These are phyloP conservation scores for Tribolium freemani DNA, from an alignment of 2,888 invertebrate species.

Conservation along the genomic window DNA sequence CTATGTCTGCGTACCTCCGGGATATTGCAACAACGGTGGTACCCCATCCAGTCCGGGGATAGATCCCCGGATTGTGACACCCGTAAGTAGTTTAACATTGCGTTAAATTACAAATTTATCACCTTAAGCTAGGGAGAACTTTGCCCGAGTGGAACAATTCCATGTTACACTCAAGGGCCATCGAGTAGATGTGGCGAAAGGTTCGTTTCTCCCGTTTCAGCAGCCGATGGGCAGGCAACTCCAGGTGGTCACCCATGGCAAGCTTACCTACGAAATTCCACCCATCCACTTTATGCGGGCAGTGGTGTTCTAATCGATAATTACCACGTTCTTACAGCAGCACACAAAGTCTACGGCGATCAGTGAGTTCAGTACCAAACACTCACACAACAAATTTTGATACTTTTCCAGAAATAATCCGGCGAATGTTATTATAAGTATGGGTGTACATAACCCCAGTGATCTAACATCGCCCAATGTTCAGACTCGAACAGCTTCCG, in stretches of 20 bases:
- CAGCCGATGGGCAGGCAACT: conserved; percentile 72
- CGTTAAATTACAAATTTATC: background rate
- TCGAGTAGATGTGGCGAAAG: conserved; percentile 68
- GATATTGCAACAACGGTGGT: conserved; percentile 53
- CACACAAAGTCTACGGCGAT: conserved; percentile 74
- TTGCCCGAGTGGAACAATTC: conserved; percentile 58
- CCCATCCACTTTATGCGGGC: conserved; percentile 71
- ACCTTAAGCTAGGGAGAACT: conserved; percentile 37
- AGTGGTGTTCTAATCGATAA: conserved; percentile 80
- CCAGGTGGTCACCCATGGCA: conserved; percentile 84
- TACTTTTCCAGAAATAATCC: conserved; percentile 51
- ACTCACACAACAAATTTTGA: no score
- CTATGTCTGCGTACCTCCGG: conserved; percentile 58
- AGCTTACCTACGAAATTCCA: conserved; percentile 66
- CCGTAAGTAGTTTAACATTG: conserved; percentile 39
- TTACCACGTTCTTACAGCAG: conserved; percentile 80
- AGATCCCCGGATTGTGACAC: conserved; percentile 61
- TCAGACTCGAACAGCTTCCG: conserved; percentile 52
- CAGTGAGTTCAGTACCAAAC: conserved; percentile 47
- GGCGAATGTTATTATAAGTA: conserved; percentile 50
- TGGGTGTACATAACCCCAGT: conserved; percentile 57
- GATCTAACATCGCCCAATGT: conserved; percentile 30
- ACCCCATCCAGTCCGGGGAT: conserved; percentile 53
- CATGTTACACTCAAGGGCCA: conserved; percentile 56
- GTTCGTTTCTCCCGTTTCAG: conserved; percentile 60